phyloP scores from a whole-genome alignment of 2,113 vertebrate genomes.

The Conger conger region DNA sequence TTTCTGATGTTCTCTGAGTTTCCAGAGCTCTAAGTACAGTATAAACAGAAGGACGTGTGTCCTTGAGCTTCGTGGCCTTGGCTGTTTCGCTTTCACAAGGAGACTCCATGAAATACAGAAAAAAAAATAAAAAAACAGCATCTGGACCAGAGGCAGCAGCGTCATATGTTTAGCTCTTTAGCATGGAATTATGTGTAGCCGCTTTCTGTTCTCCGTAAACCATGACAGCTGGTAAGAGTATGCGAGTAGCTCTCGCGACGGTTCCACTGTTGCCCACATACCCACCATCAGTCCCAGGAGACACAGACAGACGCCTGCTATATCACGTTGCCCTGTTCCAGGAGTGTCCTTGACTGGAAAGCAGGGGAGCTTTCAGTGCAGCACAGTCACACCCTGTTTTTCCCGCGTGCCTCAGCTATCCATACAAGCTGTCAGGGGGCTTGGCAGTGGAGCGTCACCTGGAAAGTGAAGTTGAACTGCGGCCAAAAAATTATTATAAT shows the following conservation, averaged over 20 bases:
- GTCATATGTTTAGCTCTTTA: not conserved
- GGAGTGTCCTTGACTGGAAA: not conserved
- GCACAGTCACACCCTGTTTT: not conserved
- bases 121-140: not conserved
- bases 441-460: not conserved
- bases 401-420: not conserved
- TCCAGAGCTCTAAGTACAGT: not conserved
- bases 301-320: not conserved
- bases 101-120: not conserved
- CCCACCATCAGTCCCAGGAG: not conserved
- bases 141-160: not conserved
- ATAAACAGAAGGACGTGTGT: not conserved
- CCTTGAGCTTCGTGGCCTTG: not conserved
- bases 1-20: not conserved
- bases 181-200: not conserved
- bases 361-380: not conserved
- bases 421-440: not conserved
- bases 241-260: not conserved
- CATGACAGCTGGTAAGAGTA: not conserved
- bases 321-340: not conserved
- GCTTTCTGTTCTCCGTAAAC: not conserved
- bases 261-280: not conserved
- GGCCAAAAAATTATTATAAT: not conserved
- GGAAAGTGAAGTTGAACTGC: not conserved
- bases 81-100: not conserved